phyloP scores from a whole-genome alignment of 2,113 vertebrate species.

The Butorides virescens region DNA sequence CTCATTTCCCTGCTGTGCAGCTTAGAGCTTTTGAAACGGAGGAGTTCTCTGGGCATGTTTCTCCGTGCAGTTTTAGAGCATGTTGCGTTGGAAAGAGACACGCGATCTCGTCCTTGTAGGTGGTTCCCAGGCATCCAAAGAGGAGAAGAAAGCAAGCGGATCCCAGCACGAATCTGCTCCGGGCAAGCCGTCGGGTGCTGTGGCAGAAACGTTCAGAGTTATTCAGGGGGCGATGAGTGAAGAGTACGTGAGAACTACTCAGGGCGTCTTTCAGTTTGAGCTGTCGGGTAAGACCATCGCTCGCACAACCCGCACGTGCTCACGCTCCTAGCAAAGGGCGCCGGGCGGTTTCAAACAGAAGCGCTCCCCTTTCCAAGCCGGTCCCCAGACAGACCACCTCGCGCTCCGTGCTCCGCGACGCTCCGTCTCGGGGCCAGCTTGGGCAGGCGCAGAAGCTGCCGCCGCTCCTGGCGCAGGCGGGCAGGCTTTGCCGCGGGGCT shows the following conservation, averaged over 20 bases:
- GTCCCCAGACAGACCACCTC: fast-evolving
- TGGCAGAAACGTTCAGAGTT: conserved; percentile 82
- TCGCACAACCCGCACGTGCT: too few relatives aligned
- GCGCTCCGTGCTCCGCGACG: fast-evolving
- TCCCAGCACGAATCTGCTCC: neutral
- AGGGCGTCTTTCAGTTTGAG: conserved; percentile 83
- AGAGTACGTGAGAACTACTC: conserved; percentile 77
- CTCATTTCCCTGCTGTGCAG: fast-evolving
- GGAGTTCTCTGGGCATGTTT: fast-evolving
- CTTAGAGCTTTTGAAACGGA: too few relatives aligned
- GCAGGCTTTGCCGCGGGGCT: neutral
- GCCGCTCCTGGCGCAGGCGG: fast-evolving
- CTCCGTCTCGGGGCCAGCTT: neutral
- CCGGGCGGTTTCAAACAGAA: fast-evolving
- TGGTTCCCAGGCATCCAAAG: conserved; percentile 62
- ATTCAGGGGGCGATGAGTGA: conserved; percentile 78
- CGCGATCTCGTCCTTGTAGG: conserved; percentile 52
- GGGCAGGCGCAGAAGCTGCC: fast-evolving
- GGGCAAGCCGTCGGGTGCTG: conserved; percentile 54
- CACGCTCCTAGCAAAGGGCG: neutral
- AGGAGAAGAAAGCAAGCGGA: neutral
- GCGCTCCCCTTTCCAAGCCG: fast-evolving
- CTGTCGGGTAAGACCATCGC: conserved; percentile 74
- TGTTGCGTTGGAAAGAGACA: neutral
- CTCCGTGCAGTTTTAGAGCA: neutral